phyloP scores from a whole-genome alignment of 2,113 vertebrate species.

The Perca fluviatilis region DNA sequence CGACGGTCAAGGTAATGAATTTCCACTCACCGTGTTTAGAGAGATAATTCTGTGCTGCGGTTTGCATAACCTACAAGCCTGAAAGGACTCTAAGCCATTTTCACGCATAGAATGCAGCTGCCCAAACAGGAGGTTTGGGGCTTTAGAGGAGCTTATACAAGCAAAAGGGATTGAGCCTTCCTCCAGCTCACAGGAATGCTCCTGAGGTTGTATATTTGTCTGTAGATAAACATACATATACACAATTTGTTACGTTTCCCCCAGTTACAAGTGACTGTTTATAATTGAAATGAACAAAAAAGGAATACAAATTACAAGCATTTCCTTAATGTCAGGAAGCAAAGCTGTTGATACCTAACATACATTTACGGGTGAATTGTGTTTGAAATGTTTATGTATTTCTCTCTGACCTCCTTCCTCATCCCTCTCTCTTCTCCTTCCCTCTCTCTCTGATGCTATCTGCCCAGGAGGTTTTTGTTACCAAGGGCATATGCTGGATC shows the following conservation, averaged over 20 bases:
- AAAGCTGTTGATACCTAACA: neutral
- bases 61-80: slow-evolving; percentile 68
- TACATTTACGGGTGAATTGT: neutral
- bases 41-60: slow-evolving; percentile 64
- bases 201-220: slow-evolving; percentile 37
- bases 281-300: neutral
- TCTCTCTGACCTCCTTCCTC: slow-evolving; percentile 5
- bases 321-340: neutral
- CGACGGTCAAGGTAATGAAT: slow-evolving; percentile 63
- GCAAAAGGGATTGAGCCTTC: slow-evolving; percentile 58
- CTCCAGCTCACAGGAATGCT: slow-evolving; percentile 47
- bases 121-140: slow-evolving; percentile 58
- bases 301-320: neutral
- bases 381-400: slow-evolving; percentile 6
- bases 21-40: slow-evolving; percentile 48
- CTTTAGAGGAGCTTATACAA: slow-evolving; percentile 71
- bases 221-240: slow-evolving; percentile 2
- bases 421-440: slow-evolving; percentile 1
- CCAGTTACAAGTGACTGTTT: neutral
- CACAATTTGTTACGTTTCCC: neutral
- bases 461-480: slow-evolving; percentile 69
- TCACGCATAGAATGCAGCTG: slow-evolving; percentile 62
- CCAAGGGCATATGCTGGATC: slow-evolving; percentile 68
- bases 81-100: slow-evolving; percentile 71
- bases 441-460: slow-evolving; percentile 46